These are phyloP conservation scores for Ametastegia equiseti DNA, from an alignment of 2,888 invertebrate genomes.

Conservation along the genomic window DNA sequence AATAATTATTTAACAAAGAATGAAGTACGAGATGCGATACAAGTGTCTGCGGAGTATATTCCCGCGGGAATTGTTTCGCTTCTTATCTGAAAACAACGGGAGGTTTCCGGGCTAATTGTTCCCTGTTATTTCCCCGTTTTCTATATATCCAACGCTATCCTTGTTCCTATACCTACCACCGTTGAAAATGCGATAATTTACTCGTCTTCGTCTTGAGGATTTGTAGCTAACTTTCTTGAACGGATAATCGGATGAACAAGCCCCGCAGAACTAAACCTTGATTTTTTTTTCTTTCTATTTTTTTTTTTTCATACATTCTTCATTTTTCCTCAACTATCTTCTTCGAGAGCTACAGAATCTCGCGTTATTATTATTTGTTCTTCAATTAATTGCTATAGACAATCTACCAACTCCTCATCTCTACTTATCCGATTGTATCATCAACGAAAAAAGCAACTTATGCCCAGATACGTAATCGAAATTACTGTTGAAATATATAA, in stretches of 20 bases:
- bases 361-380: not conserved
- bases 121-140: not conserved
- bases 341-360: too few species aligned
- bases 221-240: conserved; percentile 26
- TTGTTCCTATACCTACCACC: not conserved
- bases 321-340: not conserved
- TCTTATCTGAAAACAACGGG: conserved; percentile 70
- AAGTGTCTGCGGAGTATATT: not conserved
- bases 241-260: conserved; percentile 24
- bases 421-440: too few species aligned
- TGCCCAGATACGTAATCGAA: too few species aligned
- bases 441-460: too few species aligned
- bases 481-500: too few species aligned
- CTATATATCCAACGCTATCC: not conserved
- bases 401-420: too few species aligned
- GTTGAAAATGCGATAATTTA: conserved; percentile 34
- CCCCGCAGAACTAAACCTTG: not conserved
- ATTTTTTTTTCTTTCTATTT: not conserved
- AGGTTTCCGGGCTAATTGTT: conserved; percentile 70
- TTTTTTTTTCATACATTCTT: not conserved
- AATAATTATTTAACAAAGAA: not conserved
- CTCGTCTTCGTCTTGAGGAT: conserved; percentile 14
- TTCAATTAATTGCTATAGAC: not conserved
- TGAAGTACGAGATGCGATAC: not conserved
- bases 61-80: conserved; percentile 29